Conservation (phyloP, 2,113 vertebrate species). For the Uria lomvia region DNA sequence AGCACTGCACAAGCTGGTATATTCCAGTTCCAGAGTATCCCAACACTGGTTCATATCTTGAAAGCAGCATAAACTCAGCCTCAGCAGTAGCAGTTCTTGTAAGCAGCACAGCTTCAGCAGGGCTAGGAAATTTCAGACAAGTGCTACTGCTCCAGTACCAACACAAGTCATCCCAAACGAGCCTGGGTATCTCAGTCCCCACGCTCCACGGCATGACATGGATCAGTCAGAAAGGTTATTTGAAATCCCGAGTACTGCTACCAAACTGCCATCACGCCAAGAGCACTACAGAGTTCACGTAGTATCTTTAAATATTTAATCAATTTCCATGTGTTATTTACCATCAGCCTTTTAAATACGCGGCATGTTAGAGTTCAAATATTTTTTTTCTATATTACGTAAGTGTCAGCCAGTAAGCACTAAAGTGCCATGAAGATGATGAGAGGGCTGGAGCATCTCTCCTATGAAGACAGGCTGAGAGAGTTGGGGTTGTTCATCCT, state of each 20-base stretch:
- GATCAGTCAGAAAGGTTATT: neutral
- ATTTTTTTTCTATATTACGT: neutral
- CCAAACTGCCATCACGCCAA: neutral
- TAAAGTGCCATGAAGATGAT: neutral
- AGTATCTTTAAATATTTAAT: neutral
- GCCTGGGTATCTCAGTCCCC: neutral
- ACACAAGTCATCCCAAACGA: neutral
- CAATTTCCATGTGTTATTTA: neutral
- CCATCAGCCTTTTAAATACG: neutral
- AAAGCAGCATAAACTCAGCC: neutral
- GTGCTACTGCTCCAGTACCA: neutral
- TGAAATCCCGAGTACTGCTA: neutral
- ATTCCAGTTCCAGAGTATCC: neutral
- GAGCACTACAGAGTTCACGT: neutral
- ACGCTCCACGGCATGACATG: neutral
- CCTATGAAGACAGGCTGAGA: no score
- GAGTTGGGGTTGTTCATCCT: no score
- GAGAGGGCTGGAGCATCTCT: no score
- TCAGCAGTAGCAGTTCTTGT: neutral
- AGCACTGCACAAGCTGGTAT: neutral
- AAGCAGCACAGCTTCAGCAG: neutral
- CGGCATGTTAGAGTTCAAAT: neutral
- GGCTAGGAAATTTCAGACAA: neutral
- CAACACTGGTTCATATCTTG: neutral
- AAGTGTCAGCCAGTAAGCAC: neutral